Conservation (phyloP, 1,140 invertebrate genomes). For the Latrodectus geometricus region DNA sequence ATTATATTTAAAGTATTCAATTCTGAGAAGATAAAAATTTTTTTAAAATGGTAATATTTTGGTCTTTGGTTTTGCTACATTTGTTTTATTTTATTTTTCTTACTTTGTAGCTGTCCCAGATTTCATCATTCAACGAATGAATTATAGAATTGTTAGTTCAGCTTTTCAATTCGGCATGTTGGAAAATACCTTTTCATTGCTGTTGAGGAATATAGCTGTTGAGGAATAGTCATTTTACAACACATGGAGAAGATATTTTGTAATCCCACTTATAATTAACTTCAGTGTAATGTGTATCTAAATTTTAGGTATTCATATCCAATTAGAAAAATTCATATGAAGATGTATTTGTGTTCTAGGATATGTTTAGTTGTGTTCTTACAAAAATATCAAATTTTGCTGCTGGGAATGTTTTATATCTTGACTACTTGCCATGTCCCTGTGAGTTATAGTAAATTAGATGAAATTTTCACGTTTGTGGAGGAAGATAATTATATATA, state of each 20-base stretch:
- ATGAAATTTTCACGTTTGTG: too few species aligned
- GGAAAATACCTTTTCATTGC: not conserved
- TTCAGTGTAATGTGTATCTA: not conserved
- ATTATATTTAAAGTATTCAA: not conserved
- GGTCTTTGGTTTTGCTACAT: not conserved
- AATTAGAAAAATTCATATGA: too few species aligned
- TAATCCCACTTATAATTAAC: not conserved
- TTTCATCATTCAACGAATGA: not conserved
- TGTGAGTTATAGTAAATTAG: too few species aligned
- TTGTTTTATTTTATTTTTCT: not conserved
- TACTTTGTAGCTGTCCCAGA: not conserved
- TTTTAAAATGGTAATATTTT: not conserved
- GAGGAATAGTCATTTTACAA: not conserved
- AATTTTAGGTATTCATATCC: too few species aligned
- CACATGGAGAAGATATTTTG: not conserved
- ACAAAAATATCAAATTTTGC: too few species aligned
- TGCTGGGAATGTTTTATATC: too few species aligned
- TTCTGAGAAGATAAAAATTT: not conserved
- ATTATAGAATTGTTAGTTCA: not conserved
- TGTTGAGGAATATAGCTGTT: too few species aligned
- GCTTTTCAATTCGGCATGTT: not conserved
- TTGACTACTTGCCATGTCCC: too few species aligned
- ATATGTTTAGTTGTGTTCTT: too few species aligned
- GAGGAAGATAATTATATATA: too few species aligned
- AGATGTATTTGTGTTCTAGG: too few species aligned